phyloP scores from a whole-genome alignment of 2,797 vertebrate species.

The Sphaeramia orbicularis region DNA sequence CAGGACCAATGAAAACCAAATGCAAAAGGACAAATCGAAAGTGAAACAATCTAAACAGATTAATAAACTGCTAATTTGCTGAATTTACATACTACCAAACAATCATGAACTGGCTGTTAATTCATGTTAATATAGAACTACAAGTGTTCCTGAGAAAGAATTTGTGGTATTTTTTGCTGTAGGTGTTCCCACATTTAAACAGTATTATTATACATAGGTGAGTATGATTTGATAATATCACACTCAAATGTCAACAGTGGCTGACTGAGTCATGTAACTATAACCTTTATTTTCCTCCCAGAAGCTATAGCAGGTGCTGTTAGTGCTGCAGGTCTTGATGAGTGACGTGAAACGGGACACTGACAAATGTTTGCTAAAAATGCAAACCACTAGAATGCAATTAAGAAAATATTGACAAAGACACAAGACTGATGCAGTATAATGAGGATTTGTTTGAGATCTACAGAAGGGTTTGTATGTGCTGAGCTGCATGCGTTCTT shows the following conservation, averaged over 20 bases:
- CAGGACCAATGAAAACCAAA: no score
- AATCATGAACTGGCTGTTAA: neutral
- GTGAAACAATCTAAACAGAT: no score
- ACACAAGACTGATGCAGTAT: neutral
- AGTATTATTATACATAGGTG: slow-evolving; percentile 44
- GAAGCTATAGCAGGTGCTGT: slow-evolving; percentile 20
- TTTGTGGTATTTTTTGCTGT: slow-evolving; percentile 32
- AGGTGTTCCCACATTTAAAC: slow-evolving; percentile 41
- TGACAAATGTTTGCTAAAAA: slow-evolving; percentile 1
- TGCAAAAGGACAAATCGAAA: no score
- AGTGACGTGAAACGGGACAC: slow-evolving; percentile 4
- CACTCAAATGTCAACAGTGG: slow-evolving; percentile 31
- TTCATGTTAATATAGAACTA: neutral
- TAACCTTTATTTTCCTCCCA: slow-evolving; percentile 12
- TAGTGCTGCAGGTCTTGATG: neutral
- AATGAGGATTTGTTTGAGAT: neutral
- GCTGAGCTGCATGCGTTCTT: neutral
- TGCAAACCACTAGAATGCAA: neutral
- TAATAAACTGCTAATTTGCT: neutral
- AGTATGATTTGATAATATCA: slow-evolving; percentile 45
- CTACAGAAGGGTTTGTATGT: neutral
- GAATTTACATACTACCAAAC: neutral
- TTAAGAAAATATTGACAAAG: neutral
- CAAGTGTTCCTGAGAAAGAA: slow-evolving; percentile 12
- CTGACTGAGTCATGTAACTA: slow-evolving; percentile 43